phyloP scores from a whole-genome alignment of 2,888 invertebrate species.

The Entomobrya proxima region DNA sequence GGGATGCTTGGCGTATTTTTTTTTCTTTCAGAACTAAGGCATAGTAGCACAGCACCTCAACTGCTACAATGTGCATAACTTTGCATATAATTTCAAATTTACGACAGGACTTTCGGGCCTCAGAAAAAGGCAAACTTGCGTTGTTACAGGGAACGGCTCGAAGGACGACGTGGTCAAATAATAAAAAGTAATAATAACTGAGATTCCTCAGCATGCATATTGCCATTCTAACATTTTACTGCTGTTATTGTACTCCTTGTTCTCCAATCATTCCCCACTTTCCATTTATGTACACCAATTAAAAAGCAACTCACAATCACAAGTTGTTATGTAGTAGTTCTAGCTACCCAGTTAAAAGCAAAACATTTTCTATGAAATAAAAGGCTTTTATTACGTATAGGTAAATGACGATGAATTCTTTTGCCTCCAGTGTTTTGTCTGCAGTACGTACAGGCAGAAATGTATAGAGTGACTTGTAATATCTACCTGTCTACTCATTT shows the following conservation, averaged over 20 bases:
- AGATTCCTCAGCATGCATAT: background rate
- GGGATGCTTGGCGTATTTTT: constrained; percentile 1
- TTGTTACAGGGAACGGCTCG: background rate
- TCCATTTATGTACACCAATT: constrained; percentile 2
- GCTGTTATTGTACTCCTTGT: background rate
- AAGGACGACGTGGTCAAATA: no score
- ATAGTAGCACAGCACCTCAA: background rate
- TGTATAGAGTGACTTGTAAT: no score
- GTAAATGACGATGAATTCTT: no score
- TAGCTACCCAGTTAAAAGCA: no score
- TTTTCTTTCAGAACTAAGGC: background rate
- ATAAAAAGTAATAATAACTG: background rate
- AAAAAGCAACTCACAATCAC: no score
- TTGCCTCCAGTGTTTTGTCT: no score
- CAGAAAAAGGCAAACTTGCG: background rate
- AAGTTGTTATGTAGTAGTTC: no score
- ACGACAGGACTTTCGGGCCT: background rate
- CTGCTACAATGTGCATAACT: constrained; percentile 17
- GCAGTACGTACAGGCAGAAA: no score
- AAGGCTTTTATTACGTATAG: no score
- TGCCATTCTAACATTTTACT: background rate
- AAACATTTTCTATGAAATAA: background rate
- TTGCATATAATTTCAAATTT: constrained; percentile 34
- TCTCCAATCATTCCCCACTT: background rate
- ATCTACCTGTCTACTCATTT: no score